phyloP scores from a whole-genome alignment of 2,797 vertebrate species.

The Sebastes hubbsi region DNA sequence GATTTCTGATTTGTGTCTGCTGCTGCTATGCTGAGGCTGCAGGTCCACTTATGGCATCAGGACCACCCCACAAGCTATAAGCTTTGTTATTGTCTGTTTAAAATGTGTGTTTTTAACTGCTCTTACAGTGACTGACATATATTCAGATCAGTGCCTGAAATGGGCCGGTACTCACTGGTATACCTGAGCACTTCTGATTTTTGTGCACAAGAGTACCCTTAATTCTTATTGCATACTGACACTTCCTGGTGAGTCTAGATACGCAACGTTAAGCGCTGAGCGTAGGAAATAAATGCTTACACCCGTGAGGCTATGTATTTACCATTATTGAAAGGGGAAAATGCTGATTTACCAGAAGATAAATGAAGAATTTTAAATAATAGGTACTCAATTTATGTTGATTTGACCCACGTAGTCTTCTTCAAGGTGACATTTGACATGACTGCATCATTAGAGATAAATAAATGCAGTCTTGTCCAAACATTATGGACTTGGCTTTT shows the following conservation, averaged over 20 bases:
- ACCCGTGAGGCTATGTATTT: too few species aligned
- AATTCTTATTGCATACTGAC: neutral
- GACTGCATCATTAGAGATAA: too few species aligned
- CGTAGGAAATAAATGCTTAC: too few species aligned
- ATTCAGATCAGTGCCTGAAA: neutral
- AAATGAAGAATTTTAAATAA: rapidly evolving
- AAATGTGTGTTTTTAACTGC: neutral
- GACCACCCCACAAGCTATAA: neutral
- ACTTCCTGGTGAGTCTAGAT: neutral
- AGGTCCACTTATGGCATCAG: neutral
- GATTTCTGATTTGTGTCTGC: neutral
- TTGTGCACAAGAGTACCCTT: neutral
- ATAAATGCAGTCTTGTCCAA: rapidly evolving
- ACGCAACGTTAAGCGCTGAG: too few species aligned
- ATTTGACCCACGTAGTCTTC: neutral
- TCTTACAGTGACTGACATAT: neutral
- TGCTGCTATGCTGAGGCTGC: neutral
- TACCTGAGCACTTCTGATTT: neutral
- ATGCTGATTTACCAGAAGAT: neutral
- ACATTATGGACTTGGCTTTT: too few species aligned
- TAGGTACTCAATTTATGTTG: neutral
- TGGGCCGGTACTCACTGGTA: too few species aligned
- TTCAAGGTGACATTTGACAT: neutral
- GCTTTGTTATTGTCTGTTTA: conserved; percentile 12
- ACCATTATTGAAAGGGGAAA: neutral